phyloP scores from a whole-genome alignment of 2,113 vertebrate species.

The Taxidea taxus region DNA sequence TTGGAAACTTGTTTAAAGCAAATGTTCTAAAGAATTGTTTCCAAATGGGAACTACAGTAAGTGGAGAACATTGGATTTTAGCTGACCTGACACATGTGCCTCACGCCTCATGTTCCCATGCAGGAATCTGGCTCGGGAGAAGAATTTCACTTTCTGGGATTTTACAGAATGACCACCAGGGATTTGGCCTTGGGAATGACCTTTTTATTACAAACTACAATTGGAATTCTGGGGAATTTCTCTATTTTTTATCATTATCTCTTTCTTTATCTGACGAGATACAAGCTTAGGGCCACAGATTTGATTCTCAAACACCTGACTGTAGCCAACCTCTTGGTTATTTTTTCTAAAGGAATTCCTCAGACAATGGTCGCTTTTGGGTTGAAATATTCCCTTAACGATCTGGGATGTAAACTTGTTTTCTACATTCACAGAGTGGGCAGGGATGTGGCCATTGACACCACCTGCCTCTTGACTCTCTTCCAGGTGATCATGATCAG shows the following conservation, averaged over 20 bases:
- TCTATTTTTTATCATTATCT: background rate
- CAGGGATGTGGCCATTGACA: background rate
- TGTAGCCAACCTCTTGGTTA: background rate
- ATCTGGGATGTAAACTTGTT: background rate
- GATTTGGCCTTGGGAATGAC: background rate
- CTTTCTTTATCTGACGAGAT: background rate
- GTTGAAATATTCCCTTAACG: background rate
- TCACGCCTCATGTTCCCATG: background rate
- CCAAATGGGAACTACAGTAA: background rate
- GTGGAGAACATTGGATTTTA: background rate
- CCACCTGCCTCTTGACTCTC: background rate
- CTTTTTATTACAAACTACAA: background rate
- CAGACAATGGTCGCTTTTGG: background rate
- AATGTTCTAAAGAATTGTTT: background rate
- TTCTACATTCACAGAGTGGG: background rate
- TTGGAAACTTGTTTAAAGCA: background rate
- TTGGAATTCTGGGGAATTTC: background rate
- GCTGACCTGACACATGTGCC: rapidly evolving
- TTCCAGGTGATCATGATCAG: background rate
- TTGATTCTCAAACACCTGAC: background rate
- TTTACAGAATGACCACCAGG: background rate
- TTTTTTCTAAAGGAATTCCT: background rate
- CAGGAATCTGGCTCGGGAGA: background rate
- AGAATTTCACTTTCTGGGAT: background rate
- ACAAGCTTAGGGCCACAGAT: background rate